Evolutionary conservation across 2,113 vertebrate species (phyloP), one percentile per base, ranked within the genome.

Genomic region (Thamnophis sirtalis): DNA sequence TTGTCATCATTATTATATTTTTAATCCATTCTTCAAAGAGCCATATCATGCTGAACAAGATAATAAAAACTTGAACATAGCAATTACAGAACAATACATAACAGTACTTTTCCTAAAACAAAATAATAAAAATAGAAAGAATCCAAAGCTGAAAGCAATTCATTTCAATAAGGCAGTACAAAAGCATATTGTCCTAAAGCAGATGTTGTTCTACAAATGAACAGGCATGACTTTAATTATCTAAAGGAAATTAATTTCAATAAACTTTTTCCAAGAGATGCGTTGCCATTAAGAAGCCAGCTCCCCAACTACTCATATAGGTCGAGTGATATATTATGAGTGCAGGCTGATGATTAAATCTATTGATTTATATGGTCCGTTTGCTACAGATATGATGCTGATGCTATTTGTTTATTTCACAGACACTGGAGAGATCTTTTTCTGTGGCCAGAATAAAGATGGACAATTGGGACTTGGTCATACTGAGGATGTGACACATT

Each of bases 391-490:
- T 2, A 89, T 13, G 2, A n/a, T n/a, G 0, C 0, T 8, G 1
- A 48, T 73, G 56, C 26, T 89, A 49, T 95, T 95, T 93, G 38
- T 92, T 92, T 49, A 68, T 93, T 89, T 94, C 96, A 63, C 95
- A 99, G 99, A 96, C 55, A 91, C 60, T 1, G 98, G 98, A 89
- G 95, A 97, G 1, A 96, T 99, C 90, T 98, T 98, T 96, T 97
- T 99, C 8, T 99, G 98, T 94, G 99, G 99, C 90, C 97, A 98
- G 91, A 99, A 99, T 94, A 96, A 98, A 97, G 98, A 97, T 91
- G 99, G 99, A 7, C 99, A 99, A 93, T 58, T 99, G 95, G 99
- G 98, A 51, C 94, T 99, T 85, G 96, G 98, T 92, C 98, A 99
- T 95, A 97, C 92, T 1, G 95, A 97, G 33, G 97, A 99, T 48